A percentile compares a stretch with the other conserved stretches of the same genome.
phyloP scores from a whole-genome alignment of 2,797 vertebrate species.

The Jordanella pulchra region DNA sequence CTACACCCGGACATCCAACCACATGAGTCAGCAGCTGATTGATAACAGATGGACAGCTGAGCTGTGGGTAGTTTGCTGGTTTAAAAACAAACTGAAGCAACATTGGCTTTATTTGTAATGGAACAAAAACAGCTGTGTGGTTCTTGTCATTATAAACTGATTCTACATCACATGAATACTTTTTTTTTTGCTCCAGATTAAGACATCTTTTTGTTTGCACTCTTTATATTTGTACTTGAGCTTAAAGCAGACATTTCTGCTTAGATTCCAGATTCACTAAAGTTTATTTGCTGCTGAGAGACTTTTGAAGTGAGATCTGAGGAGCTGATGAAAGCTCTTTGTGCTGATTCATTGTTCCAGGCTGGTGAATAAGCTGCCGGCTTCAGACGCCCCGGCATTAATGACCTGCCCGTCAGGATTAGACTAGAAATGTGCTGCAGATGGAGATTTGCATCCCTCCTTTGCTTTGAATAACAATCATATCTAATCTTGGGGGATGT shows the following conservation, averaged over 20 bases:
- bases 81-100: background rate
- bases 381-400: slow-evolving; percentile 43
- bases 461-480: background rate
- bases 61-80: slow-evolving; percentile 7
- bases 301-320: slow-evolving; percentile 22
- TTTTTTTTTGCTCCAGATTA: background rate
- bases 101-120: background rate
- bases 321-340: slow-evolving; percentile 21
- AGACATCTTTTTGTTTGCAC: background rate
- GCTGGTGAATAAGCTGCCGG: slow-evolving; percentile 45
- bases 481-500: background rate
- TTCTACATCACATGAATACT: slow-evolving; percentile 6
- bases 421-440: slow-evolving; percentile 49
- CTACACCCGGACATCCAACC: slow-evolving; percentile 11
- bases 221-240: background rate
- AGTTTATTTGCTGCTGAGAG: slow-evolving; percentile 3
- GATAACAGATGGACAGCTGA: slow-evolving; percentile 24
- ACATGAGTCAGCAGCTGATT: slow-evolving; percentile 45
- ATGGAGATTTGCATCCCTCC: slow-evolving; percentile 37
- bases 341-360: slow-evolving; percentile 50
- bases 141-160: slow-evolving; percentile 4
- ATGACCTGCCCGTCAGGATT: slow-evolving; percentile 61
- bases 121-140: background rate
- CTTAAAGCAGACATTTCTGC: background rate
- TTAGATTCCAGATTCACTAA: background rate